Evolutionary conservation across 2,113 vertebrate species (phyloP).

Genomic region (Hiodon tergisus): DNA sequence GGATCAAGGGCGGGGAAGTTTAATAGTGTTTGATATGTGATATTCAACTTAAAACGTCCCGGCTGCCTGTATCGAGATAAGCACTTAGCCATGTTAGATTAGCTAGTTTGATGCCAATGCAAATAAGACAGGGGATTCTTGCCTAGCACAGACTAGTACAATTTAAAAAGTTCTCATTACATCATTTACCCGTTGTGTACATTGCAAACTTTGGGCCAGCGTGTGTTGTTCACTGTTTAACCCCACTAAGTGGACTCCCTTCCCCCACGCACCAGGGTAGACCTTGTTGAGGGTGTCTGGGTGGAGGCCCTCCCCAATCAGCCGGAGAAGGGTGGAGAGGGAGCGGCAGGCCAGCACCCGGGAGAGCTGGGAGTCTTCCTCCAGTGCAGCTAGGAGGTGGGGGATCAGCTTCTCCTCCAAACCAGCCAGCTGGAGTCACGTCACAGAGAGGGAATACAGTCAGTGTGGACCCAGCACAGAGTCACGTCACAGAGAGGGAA

Average conservation of each 20-base stretch:
- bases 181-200: no score
- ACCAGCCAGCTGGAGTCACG: slow-evolving; percentile 57
- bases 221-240: no score
- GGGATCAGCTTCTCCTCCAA: slow-evolving; percentile 62
- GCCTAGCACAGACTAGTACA: no score
- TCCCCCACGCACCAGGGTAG: slow-evolving; percentile 69
- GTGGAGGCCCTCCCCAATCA: slow-evolving; percentile 49
- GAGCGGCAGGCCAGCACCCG: slow-evolving; percentile 76
- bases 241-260: background rate
- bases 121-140: no score
- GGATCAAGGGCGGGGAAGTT: no score
- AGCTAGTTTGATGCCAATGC: no score
- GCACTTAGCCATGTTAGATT: no score
- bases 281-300: slow-evolving; percentile 71
- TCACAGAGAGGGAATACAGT: background rate
- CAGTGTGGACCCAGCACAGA: background rate
- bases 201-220: background rate
- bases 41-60: no score
- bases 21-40: no score
- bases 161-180: no score
- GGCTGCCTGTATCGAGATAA: no score
- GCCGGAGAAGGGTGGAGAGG: slow-evolving; percentile 55
- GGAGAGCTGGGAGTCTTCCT: slow-evolving; percentile 78
- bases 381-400: slow-evolving; percentile 68
- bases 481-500: background rate